Conservation (phyloP, 2,797 vertebrate genomes). For the Petrocephalus schoutedeni region DNA sequence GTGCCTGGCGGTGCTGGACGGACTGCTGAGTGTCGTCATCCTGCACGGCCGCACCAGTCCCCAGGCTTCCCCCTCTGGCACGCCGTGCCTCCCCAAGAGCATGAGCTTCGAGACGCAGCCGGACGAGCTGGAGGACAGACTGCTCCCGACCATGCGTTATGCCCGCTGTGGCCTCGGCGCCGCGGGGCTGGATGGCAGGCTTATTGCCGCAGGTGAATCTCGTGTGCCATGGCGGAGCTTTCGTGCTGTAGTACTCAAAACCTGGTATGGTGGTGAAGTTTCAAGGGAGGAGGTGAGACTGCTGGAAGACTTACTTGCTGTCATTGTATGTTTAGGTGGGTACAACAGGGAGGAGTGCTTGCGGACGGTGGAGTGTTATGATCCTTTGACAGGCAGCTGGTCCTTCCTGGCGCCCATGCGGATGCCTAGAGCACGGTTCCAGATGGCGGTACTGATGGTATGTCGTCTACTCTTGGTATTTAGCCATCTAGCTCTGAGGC, state of each 20-base stretch:
- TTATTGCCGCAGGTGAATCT: conserved; percentile 83
- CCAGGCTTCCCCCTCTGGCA: conserved; percentile 86
- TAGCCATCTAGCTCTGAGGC: background rate
- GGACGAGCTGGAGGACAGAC: conserved; percentile 72
- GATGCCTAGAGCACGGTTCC: conserved; percentile 92
- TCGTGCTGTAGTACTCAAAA: background rate
- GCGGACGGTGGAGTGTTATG: conserved; percentile 93
- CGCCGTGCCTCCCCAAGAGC: conserved; percentile 89
- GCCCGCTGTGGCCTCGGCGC: conserved; percentile 91
- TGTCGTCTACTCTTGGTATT: conserved; percentile 17
- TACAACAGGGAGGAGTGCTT: conserved; percentile 97
- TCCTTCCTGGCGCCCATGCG: conserved; percentile 93
- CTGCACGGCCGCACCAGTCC: conserved; percentile 92
- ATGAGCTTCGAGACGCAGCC: conserved; percentile 88
- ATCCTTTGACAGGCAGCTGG: conserved; percentile 82
- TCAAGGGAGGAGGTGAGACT: background rate
- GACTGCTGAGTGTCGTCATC: conserved; percentile 90
- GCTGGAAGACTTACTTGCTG: background rate
- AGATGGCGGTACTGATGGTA: conserved; percentile 97
- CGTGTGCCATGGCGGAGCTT: background rate
- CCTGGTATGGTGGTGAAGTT: background rate
- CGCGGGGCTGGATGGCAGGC: conserved; percentile 73
- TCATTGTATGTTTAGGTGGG: conserved; percentile 67
- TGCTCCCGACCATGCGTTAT: conserved; percentile 91
- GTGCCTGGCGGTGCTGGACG: conserved; percentile 92